Evolutionary conservation across 2,113 vertebrate species (phyloP).

Genomic region (Colossoma macropomum): DNA sequence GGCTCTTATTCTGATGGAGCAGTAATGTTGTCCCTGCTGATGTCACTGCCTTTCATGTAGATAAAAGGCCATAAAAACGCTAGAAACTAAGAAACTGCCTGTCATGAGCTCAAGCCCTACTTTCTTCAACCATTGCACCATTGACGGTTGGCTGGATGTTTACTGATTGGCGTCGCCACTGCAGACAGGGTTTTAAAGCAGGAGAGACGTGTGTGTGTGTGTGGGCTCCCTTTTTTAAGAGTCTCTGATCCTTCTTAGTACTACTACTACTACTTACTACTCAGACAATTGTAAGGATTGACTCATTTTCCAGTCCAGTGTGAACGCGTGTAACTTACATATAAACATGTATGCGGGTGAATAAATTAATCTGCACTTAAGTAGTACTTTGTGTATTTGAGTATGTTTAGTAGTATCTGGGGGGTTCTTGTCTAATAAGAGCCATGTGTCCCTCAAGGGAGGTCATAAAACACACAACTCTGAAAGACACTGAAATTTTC

Average conservation of each 20-base stretch:
- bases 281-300: too few species aligned
- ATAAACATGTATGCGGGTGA: slow-evolving; percentile 7
- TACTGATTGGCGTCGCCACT: slow-evolving; percentile 59
- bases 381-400: neutral
- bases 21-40: slow-evolving; percentile 75
- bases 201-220: slow-evolving; percentile 11
- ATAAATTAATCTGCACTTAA: slow-evolving; percentile 47
- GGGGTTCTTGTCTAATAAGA: neutral
- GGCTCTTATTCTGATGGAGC: slow-evolving; percentile 80
- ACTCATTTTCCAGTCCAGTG: too few species aligned
- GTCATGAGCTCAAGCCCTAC: slow-evolving; percentile 65
- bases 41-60: slow-evolving; percentile 80
- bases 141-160: slow-evolving; percentile 47
- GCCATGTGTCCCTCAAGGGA: neutral
- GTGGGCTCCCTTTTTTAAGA: too few species aligned
- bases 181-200: slow-evolving; percentile 45
- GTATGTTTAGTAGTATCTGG: too few species aligned
- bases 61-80: slow-evolving; percentile 80
- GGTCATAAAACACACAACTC: neutral
- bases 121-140: slow-evolving; percentile 28
- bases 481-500: neutral
- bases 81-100: slow-evolving; percentile 62
- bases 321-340: neutral
- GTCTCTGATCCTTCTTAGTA: too few species aligned
- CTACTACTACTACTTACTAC: too few species aligned